Conservation (phyloP, 2,797 vertebrate species). For the Sphenodon punctatus region DNA sequence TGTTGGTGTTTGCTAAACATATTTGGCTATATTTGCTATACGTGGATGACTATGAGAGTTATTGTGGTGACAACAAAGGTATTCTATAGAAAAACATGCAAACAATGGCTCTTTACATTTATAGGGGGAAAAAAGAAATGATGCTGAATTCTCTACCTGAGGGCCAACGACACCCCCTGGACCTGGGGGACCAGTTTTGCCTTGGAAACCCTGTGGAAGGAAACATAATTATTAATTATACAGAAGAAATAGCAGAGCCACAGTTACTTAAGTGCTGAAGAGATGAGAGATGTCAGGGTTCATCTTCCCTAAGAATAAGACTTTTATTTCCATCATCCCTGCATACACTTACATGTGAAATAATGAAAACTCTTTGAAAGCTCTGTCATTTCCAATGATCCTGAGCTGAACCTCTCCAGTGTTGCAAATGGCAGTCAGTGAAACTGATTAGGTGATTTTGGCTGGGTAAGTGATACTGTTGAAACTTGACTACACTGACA, state of each 20-base stretch:
- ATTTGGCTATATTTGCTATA: not conserved
- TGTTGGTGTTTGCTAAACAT: not conserved
- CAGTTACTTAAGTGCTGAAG: not conserved
- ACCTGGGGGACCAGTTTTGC: conserved; percentile 97
- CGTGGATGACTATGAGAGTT: not conserved
- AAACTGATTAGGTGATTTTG: conserved; percentile 14
- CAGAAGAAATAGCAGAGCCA: not conserved
- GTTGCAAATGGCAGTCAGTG: not conserved
- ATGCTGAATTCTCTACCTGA: conserved; percentile 79
- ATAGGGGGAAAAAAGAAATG: not conserved
- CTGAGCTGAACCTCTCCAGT: not conserved
- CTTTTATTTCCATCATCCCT: not conserved
- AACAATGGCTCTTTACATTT: not conserved
- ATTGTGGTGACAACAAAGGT: not conserved
- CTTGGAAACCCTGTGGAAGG: conserved; percentile 93
- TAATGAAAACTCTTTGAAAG: conserved; percentile 34
- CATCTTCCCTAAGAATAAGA: not conserved
- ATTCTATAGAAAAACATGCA: not conserved
- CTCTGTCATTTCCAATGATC: not conserved
- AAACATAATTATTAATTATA: conserved; percentile 8
- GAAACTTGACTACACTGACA: conserved; percentile 25
- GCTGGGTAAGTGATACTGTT: conserved; percentile 27
- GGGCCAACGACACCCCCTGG: conserved; percentile 97
- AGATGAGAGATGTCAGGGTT: not conserved
- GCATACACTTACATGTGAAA: conserved; percentile 20